These are phyloP conservation scores for Kradibia gibbosae DNA, from an alignment of 1,140 invertebrate species.

Conservation along the genomic window DNA sequence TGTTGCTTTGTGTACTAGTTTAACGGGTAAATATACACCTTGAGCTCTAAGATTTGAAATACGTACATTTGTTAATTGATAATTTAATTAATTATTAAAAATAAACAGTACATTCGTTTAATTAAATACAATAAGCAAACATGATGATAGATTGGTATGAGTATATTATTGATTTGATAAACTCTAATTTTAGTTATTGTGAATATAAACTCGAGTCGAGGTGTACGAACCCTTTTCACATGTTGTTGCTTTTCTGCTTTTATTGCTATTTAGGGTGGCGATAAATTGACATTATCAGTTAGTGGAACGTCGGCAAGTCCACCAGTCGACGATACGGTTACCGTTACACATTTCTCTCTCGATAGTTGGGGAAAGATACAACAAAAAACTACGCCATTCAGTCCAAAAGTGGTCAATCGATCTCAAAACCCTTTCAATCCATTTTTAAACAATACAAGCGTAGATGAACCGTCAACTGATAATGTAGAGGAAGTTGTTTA, in stretches of 20 bases:
- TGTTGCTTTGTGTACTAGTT: constrained; percentile 52
- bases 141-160: neutral
- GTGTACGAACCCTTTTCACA: constrained; percentile 33
- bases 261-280: constrained; percentile 76
- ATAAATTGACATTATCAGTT: constrained; percentile 81
- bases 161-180: neutral
- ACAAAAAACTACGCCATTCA: constrained; percentile 69
- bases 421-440: constrained; percentile 71
- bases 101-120: neutral
- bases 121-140: neutral
- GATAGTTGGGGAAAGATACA: constrained; percentile 71
- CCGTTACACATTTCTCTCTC: constrained; percentile 71
- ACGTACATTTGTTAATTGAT: neutral
- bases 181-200: neutral
- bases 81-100: neutral
- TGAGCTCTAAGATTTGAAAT: constrained; percentile 25
- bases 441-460: constrained; percentile 58
- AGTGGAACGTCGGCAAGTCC: constrained; percentile 65
- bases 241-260: constrained; percentile 64
- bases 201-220: constrained; percentile 31
- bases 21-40: constrained; percentile 43
- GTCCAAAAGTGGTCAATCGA: constrained; percentile 65
- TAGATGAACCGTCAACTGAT: constrained; percentile 18
- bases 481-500: constrained; percentile 47
- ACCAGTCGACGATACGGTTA: constrained; percentile 66